Evolutionary conservation across 1,140 invertebrate species (phyloP).

Genomic region (Armadillidium nasatum): DNA sequence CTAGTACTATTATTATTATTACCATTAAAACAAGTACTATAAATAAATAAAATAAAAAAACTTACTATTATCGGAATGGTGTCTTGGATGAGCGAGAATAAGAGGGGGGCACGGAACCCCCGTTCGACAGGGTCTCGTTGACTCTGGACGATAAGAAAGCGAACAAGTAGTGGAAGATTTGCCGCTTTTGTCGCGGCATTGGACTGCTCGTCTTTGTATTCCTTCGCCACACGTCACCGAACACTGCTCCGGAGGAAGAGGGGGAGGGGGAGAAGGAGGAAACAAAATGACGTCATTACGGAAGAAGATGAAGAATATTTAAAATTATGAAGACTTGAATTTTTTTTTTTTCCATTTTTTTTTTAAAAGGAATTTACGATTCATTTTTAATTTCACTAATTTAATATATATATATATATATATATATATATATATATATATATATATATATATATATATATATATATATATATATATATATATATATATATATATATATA

Average conservation of each 20-base stretch:
- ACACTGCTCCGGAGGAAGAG: not conserved
- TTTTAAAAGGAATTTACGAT: too few species aligned
- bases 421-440: constrained; percentile 15
- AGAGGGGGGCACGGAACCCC: constrained; percentile 11
- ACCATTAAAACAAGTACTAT: too few species aligned
- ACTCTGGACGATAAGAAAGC: not conserved
- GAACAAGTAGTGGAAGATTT: constrained; percentile 17
- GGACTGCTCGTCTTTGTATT: constrained; percentile 20
- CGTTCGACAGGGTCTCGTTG: constrained; percentile 1
- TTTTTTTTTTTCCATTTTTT: too few species aligned
- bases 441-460: constrained; percentile 12
- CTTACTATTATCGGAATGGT: not conserved
- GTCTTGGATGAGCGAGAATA: not conserved
- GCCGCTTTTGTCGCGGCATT: constrained; percentile 26
- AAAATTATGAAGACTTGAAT: too few species aligned
- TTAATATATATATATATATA: constrained; percentile 15
- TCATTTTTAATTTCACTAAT: too few species aligned
- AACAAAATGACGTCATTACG: too few species aligned
- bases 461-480: not conserved
- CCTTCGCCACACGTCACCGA: constrained; percentile 18
- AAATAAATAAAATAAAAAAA: too few species aligned
- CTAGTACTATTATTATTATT: too few species aligned
- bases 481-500: not conserved
- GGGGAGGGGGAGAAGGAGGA: too few species aligned
- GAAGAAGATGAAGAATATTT: too few species aligned